Conservation (phyloP, 2,888 invertebrate genomes). For the Hyposoter didymator region DNA sequence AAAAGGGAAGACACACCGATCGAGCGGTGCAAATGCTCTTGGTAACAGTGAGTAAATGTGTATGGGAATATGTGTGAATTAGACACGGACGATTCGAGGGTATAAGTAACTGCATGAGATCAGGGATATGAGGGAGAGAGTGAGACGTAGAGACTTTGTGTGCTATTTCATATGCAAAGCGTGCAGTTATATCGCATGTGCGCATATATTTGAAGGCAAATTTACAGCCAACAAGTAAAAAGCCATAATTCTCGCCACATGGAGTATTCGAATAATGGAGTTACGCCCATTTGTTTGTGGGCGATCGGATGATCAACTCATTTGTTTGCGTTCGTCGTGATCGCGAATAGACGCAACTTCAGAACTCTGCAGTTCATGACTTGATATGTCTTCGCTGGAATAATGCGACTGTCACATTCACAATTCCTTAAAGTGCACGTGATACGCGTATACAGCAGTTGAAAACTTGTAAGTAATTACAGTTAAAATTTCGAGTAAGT, state of each 20-base stretch:
- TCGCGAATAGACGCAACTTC: background rate
- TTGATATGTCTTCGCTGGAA: background rate
- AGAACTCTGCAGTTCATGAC: background rate
- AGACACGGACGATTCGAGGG: constrained; percentile 73
- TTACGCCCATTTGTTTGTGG: background rate
- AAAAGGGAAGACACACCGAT: constrained; percentile 6
- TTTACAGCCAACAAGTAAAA: background rate
- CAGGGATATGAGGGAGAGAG: constrained; percentile 12
- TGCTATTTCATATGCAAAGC: constrained; percentile 74
- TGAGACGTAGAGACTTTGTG: constrained; percentile 20
- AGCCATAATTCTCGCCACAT: background rate
- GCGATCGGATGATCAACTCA: background rate
- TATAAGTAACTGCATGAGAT: constrained; percentile 70
- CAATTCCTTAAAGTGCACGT: background rate
- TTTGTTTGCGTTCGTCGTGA: background rate
- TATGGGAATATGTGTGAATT: constrained; percentile 71
- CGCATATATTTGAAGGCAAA: background rate
- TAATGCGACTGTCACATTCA: background rate
- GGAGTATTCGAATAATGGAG: background rate
- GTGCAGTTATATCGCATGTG: constrained; percentile 40
- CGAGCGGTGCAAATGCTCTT: background rate
- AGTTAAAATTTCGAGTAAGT: background rate
- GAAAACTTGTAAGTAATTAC: background rate
- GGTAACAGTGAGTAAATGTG: constrained; percentile 20
- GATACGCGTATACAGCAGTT: background rate